Evolutionary conservation across 1,140 invertebrate species (phyloP), one percentile per base, ranked within the genome.

Genomic region (Caenorhabditis latens): DNA sequence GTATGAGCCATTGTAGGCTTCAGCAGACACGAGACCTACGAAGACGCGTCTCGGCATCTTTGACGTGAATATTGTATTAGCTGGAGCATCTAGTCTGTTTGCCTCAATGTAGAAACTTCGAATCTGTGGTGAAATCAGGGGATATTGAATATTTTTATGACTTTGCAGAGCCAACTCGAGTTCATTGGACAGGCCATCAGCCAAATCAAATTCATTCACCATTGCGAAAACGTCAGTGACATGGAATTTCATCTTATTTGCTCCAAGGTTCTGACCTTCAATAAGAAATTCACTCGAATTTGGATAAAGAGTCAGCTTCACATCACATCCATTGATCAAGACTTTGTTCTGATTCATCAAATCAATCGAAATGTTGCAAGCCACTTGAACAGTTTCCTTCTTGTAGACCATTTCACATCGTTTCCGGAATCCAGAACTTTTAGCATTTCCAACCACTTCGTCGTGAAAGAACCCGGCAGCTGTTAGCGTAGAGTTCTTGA

Each of bases 101-200:
- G 57, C 14, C 19, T 58, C 57, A 7, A 58, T 58, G n/a, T 58
- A 58, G 57, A 58, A 58, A 58, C 57, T 58, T 13, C 57, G 57
- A 16, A 58, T 19, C 19, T 58, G 57, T 58, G 57, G n/a, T 19
- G 57, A 58, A 7, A 58, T 58, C 6, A 58, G 7, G 7, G 57
- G 57, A 58, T 58, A 58, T 58, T 58, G 57, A 21, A 58, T 58
- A 7, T n/a, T 58, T 58, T 58, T 58, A n/a, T 58, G 57, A 19
- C n/a, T 19, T n/a, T n/a, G 14, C n/a, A 58, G 7, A 7, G 57
- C 57, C 7, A 21, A 16, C n/a, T 58, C 57, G 16, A 58, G 57
- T 21, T 58, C 57, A 58, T 58, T 58, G 6, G 57, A 14, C 6
- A 58, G 57, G 14, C 57, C 57, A n/a, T 58, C 57, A 8, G 57